Conservation (phyloP, 2,113 vertebrate genomes). For the Cinclus cinclus region DNA sequence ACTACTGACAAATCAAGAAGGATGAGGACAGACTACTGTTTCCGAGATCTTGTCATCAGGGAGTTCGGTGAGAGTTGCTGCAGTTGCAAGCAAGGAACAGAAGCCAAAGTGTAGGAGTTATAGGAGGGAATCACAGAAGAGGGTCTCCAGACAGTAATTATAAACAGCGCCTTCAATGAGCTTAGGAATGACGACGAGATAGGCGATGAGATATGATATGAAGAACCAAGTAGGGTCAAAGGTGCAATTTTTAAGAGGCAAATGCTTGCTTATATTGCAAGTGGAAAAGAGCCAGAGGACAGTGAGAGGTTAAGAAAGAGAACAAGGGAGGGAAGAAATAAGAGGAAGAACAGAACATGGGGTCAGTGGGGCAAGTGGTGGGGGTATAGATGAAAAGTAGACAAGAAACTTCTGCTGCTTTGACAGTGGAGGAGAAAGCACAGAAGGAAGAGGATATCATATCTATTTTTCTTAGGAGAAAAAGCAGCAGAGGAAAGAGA, state of each 20-base stretch:
- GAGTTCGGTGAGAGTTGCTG: conserved; percentile 47
- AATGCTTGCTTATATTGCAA: conserved; percentile 28
- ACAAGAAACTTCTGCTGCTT: conserved; percentile 45
- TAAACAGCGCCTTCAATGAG: conserved; percentile 54
- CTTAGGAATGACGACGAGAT: conserved; percentile 41
- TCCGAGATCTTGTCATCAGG: conserved; percentile 43
- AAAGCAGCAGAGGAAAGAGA: not conserved
- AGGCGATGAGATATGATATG: conserved; percentile 40
- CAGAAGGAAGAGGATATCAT: not conserved
- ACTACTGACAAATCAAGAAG: conserved; percentile 40
- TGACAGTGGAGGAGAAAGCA: not conserved
- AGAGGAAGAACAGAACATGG: conserved; percentile 1
- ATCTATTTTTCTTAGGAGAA: not conserved
- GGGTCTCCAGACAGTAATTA: conserved; percentile 51
- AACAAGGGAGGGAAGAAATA: conserved; percentile 14
- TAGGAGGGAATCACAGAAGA: conserved; percentile 27
- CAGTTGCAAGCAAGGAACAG: conserved; percentile 45
- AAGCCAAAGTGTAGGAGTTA: conserved; percentile 58
- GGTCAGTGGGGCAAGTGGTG: conserved; percentile 41
- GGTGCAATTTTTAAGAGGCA: conserved; percentile 40
- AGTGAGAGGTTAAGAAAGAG: conserved; percentile 31
- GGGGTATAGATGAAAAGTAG: conserved; percentile 9
- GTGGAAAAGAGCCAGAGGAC: conserved; percentile 41
- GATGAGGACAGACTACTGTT: conserved; percentile 58
- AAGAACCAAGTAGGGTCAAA: conserved; percentile 39